These are phyloP conservation scores for Melierax canorus DNA, from an alignment of 2,113 vertebrate genomes.

Conservation along the genomic window DNA sequence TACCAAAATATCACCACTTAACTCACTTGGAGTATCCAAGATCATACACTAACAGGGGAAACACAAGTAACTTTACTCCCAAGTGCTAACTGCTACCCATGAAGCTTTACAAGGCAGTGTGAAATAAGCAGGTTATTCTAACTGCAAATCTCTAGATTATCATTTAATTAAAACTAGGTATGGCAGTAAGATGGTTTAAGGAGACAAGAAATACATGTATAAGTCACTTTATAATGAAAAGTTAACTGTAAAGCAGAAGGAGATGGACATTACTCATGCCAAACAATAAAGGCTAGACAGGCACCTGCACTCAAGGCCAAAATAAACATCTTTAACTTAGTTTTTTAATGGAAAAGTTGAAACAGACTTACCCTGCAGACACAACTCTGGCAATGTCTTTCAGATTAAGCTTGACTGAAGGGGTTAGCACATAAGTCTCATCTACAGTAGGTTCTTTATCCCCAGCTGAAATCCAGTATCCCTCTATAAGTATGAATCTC, in stretches of 20 bases:
- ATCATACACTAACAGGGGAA: neutral
- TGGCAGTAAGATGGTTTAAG: neutral
- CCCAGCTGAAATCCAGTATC: constrained; percentile 92
- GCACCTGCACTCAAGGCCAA: neutral
- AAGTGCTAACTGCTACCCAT: neutral
- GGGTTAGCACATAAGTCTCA: constrained; percentile 88
- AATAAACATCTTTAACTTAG: neutral
- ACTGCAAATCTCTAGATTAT: neutral
- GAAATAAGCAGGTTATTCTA: neutral
- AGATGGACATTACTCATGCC: neutral
- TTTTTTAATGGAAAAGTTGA: neutral
- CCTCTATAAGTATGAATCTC: constrained; percentile 82
- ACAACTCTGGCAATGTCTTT: constrained; percentile 91
- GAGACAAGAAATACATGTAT: constrained; percentile 28
- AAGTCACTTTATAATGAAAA: neutral
- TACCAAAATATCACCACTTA: neutral
- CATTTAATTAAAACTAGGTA: neutral
- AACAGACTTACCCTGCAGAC: constrained; percentile 84
- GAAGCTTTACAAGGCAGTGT: neutral
- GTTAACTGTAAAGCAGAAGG: neutral
- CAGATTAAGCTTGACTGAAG: constrained; percentile 93
- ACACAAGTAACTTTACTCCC: neutral
- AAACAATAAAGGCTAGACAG: neutral
- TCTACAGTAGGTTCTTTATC: constrained; percentile 86
- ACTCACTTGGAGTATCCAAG: neutral